phyloP scores from a whole-genome alignment of 2,888 invertebrate genomes.

The Norana najaformis region DNA sequence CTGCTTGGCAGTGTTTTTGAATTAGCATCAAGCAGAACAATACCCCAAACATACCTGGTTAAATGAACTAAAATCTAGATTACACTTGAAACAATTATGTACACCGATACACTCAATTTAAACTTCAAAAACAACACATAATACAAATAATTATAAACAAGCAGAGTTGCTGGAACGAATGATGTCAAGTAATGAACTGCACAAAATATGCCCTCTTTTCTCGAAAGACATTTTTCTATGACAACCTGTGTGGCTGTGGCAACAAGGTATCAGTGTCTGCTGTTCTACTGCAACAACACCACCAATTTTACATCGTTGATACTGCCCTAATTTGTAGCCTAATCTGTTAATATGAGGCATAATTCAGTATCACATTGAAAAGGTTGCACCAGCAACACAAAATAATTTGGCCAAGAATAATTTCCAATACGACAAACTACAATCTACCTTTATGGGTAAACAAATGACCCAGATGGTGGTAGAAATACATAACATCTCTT shows the following conservation, averaged over 20 bases:
- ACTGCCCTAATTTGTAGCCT: not conserved
- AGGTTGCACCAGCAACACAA: not conserved
- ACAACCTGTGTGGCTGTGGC: not conserved
- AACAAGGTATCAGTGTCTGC: not conserved
- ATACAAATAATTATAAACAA: not conserved
- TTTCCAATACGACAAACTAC: too few relatives aligned
- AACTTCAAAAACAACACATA: constrained; percentile 7
- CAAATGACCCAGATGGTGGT: not conserved
- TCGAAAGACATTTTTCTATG: not conserved
- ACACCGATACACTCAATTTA: not conserved
- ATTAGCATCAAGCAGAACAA: not conserved
- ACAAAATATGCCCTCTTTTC: constrained; percentile 10
- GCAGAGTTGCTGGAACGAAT: constrained; percentile 5
- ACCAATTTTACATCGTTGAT: not conserved
- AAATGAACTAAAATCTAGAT: not conserved
- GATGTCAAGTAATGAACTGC: not conserved
- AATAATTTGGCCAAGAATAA: not conserved
- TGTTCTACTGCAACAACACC: not conserved
- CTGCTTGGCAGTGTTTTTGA: not conserved
- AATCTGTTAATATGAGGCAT: not conserved
- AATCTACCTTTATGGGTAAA: not conserved
- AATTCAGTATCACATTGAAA: not conserved
- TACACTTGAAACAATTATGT: not conserved
- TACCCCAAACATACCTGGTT: not conserved
- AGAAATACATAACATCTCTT: not conserved